Conservation (phyloP, 1,140 invertebrate genomes). For the Diorhabda carinulata region DNA sequence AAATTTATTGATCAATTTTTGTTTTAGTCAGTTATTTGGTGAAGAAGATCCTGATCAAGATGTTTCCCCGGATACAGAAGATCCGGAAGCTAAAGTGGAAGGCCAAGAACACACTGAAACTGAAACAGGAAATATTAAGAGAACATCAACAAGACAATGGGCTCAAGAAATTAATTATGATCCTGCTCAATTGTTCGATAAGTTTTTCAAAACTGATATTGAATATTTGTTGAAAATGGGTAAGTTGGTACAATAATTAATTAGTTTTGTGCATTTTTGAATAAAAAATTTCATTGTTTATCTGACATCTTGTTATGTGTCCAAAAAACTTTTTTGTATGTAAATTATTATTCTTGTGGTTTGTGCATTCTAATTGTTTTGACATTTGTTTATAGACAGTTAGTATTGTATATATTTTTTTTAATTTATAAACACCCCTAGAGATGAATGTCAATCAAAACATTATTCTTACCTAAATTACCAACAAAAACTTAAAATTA, state of each 20-base stretch:
- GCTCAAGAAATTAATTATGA: constrained; percentile 81
- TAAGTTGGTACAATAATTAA: constrained; percentile 21
- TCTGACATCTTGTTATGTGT: no score
- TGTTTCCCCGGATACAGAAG: constrained; percentile 94
- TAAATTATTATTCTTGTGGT: no score
- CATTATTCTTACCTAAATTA: no score
- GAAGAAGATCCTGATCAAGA: constrained; percentile 95
- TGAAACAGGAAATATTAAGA: constrained; percentile 65
- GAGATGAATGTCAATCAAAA: no score
- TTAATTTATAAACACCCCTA: no score
- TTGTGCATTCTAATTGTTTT: no score
- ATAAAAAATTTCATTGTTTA: no score
- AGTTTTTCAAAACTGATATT: constrained; percentile 95
- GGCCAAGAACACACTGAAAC: constrained; percentile 46
- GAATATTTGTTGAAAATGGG: constrained; percentile 89
- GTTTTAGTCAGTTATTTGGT: constrained; percentile 89
- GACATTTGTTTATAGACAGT: no score
- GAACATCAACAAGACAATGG: constrained; percentile 88
- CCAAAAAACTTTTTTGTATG: no score
- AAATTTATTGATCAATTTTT: not conserved
- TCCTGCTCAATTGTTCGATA: constrained; percentile 75
- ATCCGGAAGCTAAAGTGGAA: constrained; percentile 72
- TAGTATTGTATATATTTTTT: no score
- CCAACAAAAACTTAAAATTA: no score
- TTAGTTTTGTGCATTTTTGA: no score